Evolutionary conservation across 2,888 invertebrate genomes (phyloP).

Genomic region (Ophion ventricosus): DNA sequence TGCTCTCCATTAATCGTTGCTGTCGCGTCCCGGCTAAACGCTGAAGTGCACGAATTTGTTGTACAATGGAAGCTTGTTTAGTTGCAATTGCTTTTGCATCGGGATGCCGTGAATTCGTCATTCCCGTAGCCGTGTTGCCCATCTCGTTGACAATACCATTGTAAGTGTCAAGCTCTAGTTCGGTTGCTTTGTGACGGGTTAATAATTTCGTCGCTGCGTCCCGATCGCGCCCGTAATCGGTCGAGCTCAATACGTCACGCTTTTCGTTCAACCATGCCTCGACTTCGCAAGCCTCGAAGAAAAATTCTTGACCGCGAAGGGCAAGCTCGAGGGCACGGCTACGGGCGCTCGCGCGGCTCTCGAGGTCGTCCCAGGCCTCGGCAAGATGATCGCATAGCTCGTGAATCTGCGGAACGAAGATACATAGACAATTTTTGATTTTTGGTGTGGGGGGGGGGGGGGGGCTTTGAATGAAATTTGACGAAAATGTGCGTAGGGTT

Average conservation of each 20-base stretch:
- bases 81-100: conserved; percentile 92
- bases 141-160: conserved; percentile 96
- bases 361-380: conserved; percentile 90
- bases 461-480: no score
- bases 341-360: conserved; percentile 88
- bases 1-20: conserved; percentile 94
- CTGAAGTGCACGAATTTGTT: conserved; percentile 92
- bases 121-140: conserved; percentile 92
- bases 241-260: conserved; percentile 91
- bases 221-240: conserved; percentile 94
- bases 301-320: conserved; percentile 95
- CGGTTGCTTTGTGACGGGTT: conserved; percentile 97
- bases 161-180: conserved; percentile 95
- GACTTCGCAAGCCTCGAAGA: conserved; percentile 95
- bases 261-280: conserved; percentile 97
- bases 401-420: conserved; percentile 85
- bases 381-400: conserved; percentile 89
- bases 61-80: conserved; percentile 90
- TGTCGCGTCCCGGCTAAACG: conserved; percentile 91
- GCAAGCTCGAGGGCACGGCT: conserved; percentile 93
- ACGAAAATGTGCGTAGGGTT: no score
- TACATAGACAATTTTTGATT: neutral
- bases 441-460: no score
- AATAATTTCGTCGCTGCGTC: conserved; percentile 96
- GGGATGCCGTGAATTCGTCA: conserved; percentile 92